Evolutionary conservation across 2,113 vertebrate species (phyloP).

Genomic region (Ciconia stormi): DNA sequence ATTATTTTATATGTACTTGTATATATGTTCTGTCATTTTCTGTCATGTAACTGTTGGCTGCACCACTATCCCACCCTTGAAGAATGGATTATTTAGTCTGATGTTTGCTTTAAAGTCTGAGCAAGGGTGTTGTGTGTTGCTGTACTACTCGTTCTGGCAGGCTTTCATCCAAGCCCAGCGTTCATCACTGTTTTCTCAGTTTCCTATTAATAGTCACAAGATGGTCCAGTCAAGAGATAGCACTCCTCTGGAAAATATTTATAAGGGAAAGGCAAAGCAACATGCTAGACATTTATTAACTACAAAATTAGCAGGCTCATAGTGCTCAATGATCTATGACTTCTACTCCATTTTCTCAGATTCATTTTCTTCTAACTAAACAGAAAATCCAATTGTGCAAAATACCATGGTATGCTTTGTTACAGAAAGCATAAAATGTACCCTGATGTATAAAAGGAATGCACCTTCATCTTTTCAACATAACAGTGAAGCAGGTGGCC

Average conservation of each 20-base stretch:
- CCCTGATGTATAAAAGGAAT: neutral
- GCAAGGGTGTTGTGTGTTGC: neutral
- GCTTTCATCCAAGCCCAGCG: neutral
- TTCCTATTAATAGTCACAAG: neutral
- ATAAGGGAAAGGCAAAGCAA: neutral
- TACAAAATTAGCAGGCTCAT: neutral
- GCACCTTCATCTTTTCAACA: neutral
- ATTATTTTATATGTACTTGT: neutral
- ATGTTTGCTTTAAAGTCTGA: neutral
- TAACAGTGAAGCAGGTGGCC: neutral
- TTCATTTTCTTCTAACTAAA: neutral
- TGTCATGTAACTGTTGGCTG: neutral
- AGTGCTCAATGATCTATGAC: neutral
- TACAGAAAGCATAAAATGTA: neutral
- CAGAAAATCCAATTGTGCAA: neutral
- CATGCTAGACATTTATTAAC: neutral
- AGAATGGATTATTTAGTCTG: neutral
- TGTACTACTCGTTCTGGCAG: neutral
- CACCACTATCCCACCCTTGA: neutral
- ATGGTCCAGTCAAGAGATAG: neutral
- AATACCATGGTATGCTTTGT: neutral
- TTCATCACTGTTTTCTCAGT: neutral
- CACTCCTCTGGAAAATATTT: conserved; percentile 33
- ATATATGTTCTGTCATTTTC: neutral
- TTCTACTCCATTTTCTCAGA: neutral